phyloP scores from a whole-genome alignment of 30 jellyfish, hydroid and myxozoan genomes.

The Pelagia noctiluca region DNA sequence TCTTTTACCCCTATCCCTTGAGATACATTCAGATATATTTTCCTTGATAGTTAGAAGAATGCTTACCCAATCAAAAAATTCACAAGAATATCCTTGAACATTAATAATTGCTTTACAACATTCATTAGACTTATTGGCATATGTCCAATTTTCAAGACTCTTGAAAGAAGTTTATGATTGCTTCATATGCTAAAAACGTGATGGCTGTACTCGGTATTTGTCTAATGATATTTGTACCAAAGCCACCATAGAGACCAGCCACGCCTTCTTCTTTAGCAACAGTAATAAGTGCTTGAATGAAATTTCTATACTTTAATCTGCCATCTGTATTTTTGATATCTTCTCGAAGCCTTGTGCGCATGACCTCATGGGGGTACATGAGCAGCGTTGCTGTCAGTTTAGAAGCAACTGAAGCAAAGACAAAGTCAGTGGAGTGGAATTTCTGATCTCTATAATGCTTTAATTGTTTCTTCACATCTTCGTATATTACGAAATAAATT shows the following conservation, averaged over 20 bases:
- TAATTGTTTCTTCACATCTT: slow-evolving; percentile 71
- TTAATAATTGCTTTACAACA: no score
- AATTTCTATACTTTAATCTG: slow-evolving; percentile 62
- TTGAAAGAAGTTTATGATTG: slow-evolving; percentile 61
- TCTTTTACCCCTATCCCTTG: no score
- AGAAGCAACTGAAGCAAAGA: slow-evolving; percentile 70
- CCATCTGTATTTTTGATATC: slow-evolving; percentile 67
- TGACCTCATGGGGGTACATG: slow-evolving; percentile 95
- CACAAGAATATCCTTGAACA: no score
- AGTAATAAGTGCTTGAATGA: slow-evolving; percentile 60
- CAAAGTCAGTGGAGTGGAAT: slow-evolving; percentile 69
- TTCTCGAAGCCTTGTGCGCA: slow-evolving; percentile 90
- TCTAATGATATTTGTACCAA: slow-evolving; percentile 77
- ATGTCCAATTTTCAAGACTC: no score
- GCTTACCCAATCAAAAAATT: no score
- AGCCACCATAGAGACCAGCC: slow-evolving; percentile 92
- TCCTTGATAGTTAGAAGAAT: no score
- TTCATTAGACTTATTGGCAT: no score
- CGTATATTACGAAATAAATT: slow-evolving; percentile 81
- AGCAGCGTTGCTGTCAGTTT: slow-evolving; percentile 70
- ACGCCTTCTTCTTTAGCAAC: slow-evolving; percentile 90
- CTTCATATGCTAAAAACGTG: slow-evolving; percentile 77
- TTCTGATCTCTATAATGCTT: slow-evolving; percentile 18
- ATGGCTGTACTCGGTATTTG: slow-evolving; percentile 91
- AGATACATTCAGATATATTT: no score